Evolutionary conservation across 2,797 vertebrate genomes (phyloP), one percentile per base, ranked within the genome.

Genomic region (Enteromius treurensis): DNA sequence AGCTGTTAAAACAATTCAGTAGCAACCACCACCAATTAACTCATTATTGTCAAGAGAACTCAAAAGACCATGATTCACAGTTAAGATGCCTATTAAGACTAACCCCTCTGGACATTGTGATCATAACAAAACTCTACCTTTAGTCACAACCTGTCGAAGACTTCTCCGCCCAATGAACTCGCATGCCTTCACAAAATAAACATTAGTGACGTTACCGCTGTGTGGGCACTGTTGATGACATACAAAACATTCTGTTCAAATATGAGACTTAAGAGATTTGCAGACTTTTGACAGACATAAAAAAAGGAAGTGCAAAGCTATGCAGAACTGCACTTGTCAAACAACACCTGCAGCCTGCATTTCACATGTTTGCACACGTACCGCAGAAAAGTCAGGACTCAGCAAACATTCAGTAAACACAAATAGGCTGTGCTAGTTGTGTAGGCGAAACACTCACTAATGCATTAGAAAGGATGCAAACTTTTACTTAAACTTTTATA

Each of bases 231-330:
- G 80, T 77, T 73, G 71, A 34, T 83, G 87, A 89, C 71, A 83
- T 49, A 86, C 70, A 84, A 82, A 86, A 84, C 79, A 15, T 58
- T 26, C 71, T 77, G 51, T 53, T 74, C 29, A 79, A 83, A 88
- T 42, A 88, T 82, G 81, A 79, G 86, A 88, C 89, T 92, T 89
- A 89, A 49, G 80, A 93, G 90, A 92, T 93, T 90, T 93, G 90
- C 45, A 77, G 88, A 90, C 90, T 85, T 90, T 94, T 91, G 90
- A 91, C 89, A 92, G 91, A 92, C 89, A 90, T 83, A 89, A 84
- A 85, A 84, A 90, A 86, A 76, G 90, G 89, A 89, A 62, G 58
- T 85, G 85, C 68, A 82, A 49, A 77, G 58, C n/a, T 67, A 34
- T 9, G 78, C 47, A 75, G 82, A 91, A 89, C 90, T 87, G 88